Conservation (phyloP, 2,113 vertebrate genomes). For the Hucho hucho region DNA sequence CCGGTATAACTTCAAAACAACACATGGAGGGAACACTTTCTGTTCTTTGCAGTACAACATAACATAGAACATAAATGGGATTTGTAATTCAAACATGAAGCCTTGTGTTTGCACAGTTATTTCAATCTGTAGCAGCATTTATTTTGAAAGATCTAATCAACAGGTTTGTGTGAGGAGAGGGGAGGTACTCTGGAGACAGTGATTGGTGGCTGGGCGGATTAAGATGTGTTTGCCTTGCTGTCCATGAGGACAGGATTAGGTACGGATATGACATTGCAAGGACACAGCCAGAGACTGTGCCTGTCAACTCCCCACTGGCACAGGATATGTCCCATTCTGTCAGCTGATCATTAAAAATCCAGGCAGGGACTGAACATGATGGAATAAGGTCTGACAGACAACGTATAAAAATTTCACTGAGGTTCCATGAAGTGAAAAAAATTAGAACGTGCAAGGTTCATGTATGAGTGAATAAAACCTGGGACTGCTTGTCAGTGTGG, state of each 20-base stretch:
- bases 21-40: too few species aligned
- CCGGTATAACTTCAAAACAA: too few species aligned
- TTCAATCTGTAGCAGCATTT: not conserved
- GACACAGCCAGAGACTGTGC: conserved; percentile 35
- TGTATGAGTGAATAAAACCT: conserved; percentile 15
- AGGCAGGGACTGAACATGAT: conserved; percentile 24
- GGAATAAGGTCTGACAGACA: not conserved
- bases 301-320: conserved; percentile 41
- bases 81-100: too few species aligned
- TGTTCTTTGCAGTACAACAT: too few species aligned
- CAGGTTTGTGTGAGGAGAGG: conserved; percentile 44
- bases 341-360: conserved; percentile 51
- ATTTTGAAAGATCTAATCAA: conserved; percentile 38
- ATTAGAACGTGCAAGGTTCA: conserved; percentile 12
- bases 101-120: not conserved
- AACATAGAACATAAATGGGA: too few species aligned
- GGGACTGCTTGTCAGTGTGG: not conserved
- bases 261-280: conserved; percentile 48
- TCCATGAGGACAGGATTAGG: conserved; percentile 40
- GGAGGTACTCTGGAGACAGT: conserved; percentile 35
- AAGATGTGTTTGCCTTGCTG: not conserved
- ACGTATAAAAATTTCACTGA: not conserved
- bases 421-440: conserved; percentile 5
- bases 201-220: conserved; percentile 24
- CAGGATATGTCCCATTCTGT: conserved; percentile 32